Percentiles rank a stretch among this genome's conserved stretches.
Conservation (phyloP, 2,888 invertebrate species). For the Lithophane socia region DNA sequence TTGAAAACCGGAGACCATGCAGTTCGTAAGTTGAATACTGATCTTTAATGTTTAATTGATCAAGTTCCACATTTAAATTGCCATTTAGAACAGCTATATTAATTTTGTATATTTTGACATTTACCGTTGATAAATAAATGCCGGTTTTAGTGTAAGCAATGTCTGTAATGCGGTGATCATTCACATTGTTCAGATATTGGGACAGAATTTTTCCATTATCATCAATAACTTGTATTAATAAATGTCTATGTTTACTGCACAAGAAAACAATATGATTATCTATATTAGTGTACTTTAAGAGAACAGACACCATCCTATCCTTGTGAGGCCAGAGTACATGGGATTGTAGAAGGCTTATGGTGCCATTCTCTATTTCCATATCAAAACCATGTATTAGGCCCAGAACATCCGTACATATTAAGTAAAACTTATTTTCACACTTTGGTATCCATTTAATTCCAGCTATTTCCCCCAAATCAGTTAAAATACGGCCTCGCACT, state of each 20-base stretch:
- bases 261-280: slow-evolving; percentile 75
- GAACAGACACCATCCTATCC: slow-evolving; percentile 79
- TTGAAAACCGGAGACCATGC: slow-evolving; percentile 74
- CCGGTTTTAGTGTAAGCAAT: slow-evolving; percentile 68
- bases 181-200: slow-evolving; percentile 77
- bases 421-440: slow-evolving; percentile 65
- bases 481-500: slow-evolving; percentile 66
- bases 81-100: slow-evolving; percentile 59
- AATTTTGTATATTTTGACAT: slow-evolving; percentile 78
- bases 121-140: slow-evolving; percentile 76
- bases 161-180: slow-evolving; percentile 80
- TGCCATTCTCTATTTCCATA: slow-evolving; percentile 68
- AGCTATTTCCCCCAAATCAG: slow-evolving; percentile 72
- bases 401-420: slow-evolving; percentile 75
- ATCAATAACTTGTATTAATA: slow-evolving; percentile 77
- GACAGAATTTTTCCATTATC: slow-evolving; percentile 71
- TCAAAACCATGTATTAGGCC: slow-evolving; percentile 76
- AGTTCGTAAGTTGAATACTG: slow-evolving; percentile 73
- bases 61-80: slow-evolving; percentile 66
- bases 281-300: slow-evolving; percentile 68
- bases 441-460: slow-evolving; percentile 76
- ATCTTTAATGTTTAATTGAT: slow-evolving; percentile 73
- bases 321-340: slow-evolving; percentile 76
- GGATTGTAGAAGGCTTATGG: slow-evolving; percentile 63
- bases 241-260: slow-evolving; percentile 83